These are phyloP conservation scores for Hemistola chrysoprasaria DNA, from an alignment of 2,888 invertebrate species.

Conservation along the genomic window DNA sequence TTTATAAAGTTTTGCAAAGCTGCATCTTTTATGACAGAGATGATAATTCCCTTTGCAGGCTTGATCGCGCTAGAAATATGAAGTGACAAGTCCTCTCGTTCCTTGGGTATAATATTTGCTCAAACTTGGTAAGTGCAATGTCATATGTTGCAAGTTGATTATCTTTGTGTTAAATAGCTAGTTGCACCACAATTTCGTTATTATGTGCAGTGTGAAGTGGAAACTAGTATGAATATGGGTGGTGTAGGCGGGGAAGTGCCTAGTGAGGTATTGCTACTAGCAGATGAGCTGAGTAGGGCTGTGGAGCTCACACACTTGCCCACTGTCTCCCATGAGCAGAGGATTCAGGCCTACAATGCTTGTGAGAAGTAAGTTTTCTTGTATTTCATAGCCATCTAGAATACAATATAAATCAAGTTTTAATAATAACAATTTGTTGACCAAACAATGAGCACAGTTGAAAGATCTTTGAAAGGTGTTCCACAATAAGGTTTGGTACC, in stretches of 20 bases:
- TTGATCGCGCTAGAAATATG: conserved; percentile 28
- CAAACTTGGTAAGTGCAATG: conserved; percentile 50
- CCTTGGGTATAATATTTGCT: conserved; percentile 35
- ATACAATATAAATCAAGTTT: no score
- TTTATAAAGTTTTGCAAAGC: conserved; percentile 30
- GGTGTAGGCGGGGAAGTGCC: conserved; percentile 68
- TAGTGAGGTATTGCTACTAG: conserved; percentile 85
- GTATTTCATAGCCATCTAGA: conserved; percentile 1
- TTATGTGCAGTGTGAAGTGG: conserved; percentile 33
- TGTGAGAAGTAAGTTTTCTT: conserved; percentile 83
- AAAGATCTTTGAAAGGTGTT: no score
- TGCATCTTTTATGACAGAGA: conserved; percentile 1
- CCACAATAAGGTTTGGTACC: no score
- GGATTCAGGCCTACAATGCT: conserved; percentile 91
- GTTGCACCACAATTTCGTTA: not conserved
- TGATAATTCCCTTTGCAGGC: conserved; percentile 27
- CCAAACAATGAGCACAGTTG: no score
- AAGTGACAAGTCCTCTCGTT: conserved; percentile 32
- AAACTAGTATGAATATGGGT: conserved; percentile 62
- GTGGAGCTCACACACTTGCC: conserved; percentile 92
- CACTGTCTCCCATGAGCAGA: conserved; percentile 87
- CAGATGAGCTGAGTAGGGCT: conserved; percentile 90
- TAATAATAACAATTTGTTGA: no score
- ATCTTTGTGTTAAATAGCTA: conserved; percentile 14
- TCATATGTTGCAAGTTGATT: conserved; percentile 25